phyloP scores from a whole-genome alignment of 2,888 invertebrate species.

The Anarsia innoxiella region DNA sequence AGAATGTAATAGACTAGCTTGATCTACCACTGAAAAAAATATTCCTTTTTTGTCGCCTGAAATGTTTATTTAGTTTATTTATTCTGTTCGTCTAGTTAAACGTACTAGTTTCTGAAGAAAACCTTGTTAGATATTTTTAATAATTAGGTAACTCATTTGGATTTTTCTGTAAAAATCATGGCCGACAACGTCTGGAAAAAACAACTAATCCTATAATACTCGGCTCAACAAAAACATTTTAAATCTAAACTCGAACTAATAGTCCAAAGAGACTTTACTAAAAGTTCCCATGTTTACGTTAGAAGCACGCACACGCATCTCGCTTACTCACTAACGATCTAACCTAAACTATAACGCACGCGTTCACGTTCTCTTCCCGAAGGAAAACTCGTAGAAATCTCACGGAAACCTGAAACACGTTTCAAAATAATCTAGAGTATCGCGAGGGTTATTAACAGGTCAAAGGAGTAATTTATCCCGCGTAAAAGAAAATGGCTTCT shows the following conservation, averaged over 20 bases:
- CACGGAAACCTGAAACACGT: constrained; percentile 8
- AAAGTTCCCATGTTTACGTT: constrained; percentile 53
- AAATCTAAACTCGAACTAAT: constrained; percentile 21
- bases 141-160: too few species aligned
- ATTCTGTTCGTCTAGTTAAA: too few species aligned
- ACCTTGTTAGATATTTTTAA: too few species aligned
- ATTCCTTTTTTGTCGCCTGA: too few species aligned
- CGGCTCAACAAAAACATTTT: background rate
- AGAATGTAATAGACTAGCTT: too few species aligned
- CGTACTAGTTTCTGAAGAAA: too few species aligned
- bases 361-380: constrained; percentile 19
- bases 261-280: constrained; percentile 37
- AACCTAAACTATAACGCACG: constrained; percentile 15
- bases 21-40: too few species aligned
- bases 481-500: constrained; percentile 3
- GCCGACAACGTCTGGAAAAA: too few species aligned
- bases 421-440: constrained; percentile 4
- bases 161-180: too few species aligned
- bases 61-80: too few species aligned
- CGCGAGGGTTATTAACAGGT: constrained; percentile 1
- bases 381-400: constrained; percentile 1
- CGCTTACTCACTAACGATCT: constrained; percentile 15
- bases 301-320: constrained; percentile 50
- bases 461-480: constrained; percentile 7
- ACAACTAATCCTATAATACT: too few species aligned